A percentile compares a stretch with the other conserved stretches of the same genome.
Evolutionary conservation across 2,888 invertebrate species (phyloP).

Genomic region (Eurytoma adleriae): DNA sequence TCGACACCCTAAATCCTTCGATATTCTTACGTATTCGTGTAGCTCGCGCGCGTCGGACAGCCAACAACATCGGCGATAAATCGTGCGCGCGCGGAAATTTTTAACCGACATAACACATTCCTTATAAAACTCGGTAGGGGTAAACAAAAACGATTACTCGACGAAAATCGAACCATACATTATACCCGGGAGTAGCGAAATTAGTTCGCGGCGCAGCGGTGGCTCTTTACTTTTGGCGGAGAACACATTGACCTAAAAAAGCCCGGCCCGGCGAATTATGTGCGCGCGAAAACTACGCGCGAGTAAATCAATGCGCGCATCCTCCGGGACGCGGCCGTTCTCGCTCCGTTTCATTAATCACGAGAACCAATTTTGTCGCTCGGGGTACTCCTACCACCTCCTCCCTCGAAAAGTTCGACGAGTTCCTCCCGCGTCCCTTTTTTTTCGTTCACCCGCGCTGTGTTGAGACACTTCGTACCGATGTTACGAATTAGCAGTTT

Average conservation of each 20-base stretch:
- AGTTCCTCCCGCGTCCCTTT: background rate
- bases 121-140: background rate
- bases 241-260: slow-evolving; percentile 53
- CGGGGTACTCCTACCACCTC: background rate
- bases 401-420: slow-evolving; percentile 18
- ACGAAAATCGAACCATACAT: slow-evolving; percentile 38
- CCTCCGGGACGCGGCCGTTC: background rate
- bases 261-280: slow-evolving; percentile 36
- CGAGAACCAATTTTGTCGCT: background rate
- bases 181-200: slow-evolving; percentile 24
- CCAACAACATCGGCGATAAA: slow-evolving; percentile 6
- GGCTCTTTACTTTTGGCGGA: slow-evolving; percentile 28
- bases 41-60: no score
- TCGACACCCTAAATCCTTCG: no score
- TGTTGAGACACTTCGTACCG: background rate
- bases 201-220: slow-evolving; percentile 14
- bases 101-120: slow-evolving; percentile 8
- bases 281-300: background rate
- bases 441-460: background rate
- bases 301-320: slow-evolving; percentile 33
- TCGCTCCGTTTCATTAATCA: slow-evolving; percentile 47
- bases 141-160: slow-evolving; percentile 40
- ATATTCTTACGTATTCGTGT: no score
- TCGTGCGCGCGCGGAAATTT: slow-evolving; percentile 6
- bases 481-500: background rate